Percentiles rank a stretch among this genome's conserved stretches.
Conservation (phyloP, 2,888 invertebrate genomes). For the Yponomeuta evonymella region DNA sequence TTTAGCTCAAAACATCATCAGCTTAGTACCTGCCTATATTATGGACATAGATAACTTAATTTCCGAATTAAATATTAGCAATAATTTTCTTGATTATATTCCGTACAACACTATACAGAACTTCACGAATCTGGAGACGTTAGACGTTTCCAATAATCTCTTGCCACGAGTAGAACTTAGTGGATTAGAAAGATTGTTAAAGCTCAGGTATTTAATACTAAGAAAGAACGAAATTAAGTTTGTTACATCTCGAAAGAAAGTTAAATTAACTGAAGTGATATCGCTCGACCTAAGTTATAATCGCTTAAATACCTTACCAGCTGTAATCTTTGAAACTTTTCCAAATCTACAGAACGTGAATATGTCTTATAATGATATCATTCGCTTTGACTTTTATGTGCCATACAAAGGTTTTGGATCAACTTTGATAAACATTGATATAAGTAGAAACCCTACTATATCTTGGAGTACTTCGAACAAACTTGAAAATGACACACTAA, state of each 20-base stretch:
- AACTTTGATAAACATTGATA: slow-evolving; percentile 57
- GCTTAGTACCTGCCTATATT: slow-evolving; percentile 78
- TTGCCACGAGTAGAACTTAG: slow-evolving; percentile 83
- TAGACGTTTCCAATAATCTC: slow-evolving; percentile 82
- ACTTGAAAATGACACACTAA: slow-evolving; percentile 50
- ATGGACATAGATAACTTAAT: slow-evolving; percentile 82
- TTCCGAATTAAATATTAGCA: slow-evolving; percentile 84
- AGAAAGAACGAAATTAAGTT: slow-evolving; percentile 63
- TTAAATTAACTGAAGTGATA: slow-evolving; percentile 50
- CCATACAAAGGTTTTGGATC: slow-evolving; percentile 44
- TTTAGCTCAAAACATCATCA: slow-evolving; percentile 83
- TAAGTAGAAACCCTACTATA: slow-evolving; percentile 60
- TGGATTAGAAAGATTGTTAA: slow-evolving; percentile 55
- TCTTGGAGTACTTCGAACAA: slow-evolving; percentile 48
- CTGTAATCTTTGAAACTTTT: slow-evolving; percentile 55
- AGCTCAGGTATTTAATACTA: slow-evolving; percentile 56
- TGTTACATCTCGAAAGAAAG: slow-evolving; percentile 51
- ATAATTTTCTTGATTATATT: slow-evolving; percentile 83
- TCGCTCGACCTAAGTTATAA: slow-evolving; percentile 62
- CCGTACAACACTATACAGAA: slow-evolving; percentile 87
- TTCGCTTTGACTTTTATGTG: slow-evolving; percentile 55
- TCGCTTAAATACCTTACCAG: slow-evolving; percentile 50
- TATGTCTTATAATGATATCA: slow-evolving; percentile 60
- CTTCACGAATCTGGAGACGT: slow-evolving; percentile 82
- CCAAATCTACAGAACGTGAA: slow-evolving; percentile 64